Percentiles rank a stretch among this genome's conserved stretches.
These are phyloP conservation scores for roundworm (Caenorhabditis elegans) DNA, from an alignment of 1,140 invertebrate genomes.

Conservation along the genomic window DNA sequence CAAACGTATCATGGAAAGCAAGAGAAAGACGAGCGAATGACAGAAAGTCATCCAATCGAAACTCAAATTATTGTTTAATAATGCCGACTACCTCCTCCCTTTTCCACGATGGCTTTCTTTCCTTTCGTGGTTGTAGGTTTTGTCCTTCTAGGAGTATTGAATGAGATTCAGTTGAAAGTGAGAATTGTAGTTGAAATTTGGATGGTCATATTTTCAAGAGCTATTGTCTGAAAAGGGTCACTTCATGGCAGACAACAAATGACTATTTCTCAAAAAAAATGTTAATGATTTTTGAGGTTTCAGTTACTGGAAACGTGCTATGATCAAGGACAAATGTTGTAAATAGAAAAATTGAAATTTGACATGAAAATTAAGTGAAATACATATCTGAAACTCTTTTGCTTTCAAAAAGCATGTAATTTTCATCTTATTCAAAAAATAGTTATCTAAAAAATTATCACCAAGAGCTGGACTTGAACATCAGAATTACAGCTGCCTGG, in stretches of 20 bases:
- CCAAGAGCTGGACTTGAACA: too few species aligned
- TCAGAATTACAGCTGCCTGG: too few species aligned
- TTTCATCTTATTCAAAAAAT: too few species aligned
- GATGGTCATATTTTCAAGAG: constrained; percentile 22
- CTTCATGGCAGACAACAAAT: neutral
- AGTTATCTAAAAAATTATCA: too few species aligned
- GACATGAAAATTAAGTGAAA: too few species aligned
- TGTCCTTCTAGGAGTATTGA: neutral
- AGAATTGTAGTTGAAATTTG: neutral
- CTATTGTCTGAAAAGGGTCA: constrained; percentile 31
- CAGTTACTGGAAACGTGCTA: neutral
- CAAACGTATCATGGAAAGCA: constrained; percentile 33
- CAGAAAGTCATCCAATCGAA: constrained; percentile 30
- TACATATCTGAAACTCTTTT: too few species aligned
- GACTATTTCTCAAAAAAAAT: neutral
- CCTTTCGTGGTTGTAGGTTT: neutral
- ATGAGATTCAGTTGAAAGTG: neutral
- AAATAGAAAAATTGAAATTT: neutral
- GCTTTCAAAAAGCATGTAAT: too few species aligned
- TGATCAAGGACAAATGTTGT: neutral
- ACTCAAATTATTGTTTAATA: constrained; percentile 33
- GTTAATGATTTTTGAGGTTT: neutral
- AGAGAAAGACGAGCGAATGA: constrained; percentile 12
- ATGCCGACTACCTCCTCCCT: constrained; percentile 8
- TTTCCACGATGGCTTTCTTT: neutral